Evolutionary conservation across 2,797 vertebrate species (phyloP).

Genomic region (Anisognathus igniventris): DNA sequence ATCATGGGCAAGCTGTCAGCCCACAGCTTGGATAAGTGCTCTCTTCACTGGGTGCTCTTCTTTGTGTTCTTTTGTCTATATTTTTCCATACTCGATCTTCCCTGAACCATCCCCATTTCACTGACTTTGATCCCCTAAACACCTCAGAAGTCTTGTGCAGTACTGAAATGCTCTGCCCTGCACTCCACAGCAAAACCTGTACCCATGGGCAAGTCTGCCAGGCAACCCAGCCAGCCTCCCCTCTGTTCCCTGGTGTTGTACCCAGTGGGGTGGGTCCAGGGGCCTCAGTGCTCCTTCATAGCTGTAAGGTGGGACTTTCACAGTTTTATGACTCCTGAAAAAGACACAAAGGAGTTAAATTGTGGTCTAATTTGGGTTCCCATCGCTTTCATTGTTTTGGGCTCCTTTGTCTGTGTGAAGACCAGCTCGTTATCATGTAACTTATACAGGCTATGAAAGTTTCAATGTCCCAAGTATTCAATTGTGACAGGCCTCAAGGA

Average conservation of each 20-base stretch:
- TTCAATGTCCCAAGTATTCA: background rate
- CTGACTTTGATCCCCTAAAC: background rate
- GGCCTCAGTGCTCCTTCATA: background rate
- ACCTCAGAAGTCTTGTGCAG: background rate
- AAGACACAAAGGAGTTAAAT: background rate
- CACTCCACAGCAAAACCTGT: background rate
- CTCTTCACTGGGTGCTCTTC: background rate
- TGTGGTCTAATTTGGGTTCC: background rate
- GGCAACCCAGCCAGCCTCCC: background rate
- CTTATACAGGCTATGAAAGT: background rate
- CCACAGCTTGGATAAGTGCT: background rate
- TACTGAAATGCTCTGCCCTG: background rate
- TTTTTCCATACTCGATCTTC: background rate
- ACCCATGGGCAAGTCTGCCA: background rate
- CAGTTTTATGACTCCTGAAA: background rate
- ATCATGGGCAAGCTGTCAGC: background rate
- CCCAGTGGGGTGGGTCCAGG: accelerated
- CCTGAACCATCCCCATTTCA: background rate
- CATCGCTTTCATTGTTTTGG: background rate
- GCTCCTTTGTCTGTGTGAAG: background rate
- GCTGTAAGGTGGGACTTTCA: background rate
- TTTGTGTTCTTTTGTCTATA: background rate
- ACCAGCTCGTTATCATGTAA: background rate
- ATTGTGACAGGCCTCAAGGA: background rate
- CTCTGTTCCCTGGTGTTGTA: background rate